A percentile compares a stretch with the other conserved stretches of the same genome.
These are phyloP conservation scores for Passerina amoena DNA, from an alignment of 2,113 vertebrate genomes.

Conservation along the genomic window DNA sequence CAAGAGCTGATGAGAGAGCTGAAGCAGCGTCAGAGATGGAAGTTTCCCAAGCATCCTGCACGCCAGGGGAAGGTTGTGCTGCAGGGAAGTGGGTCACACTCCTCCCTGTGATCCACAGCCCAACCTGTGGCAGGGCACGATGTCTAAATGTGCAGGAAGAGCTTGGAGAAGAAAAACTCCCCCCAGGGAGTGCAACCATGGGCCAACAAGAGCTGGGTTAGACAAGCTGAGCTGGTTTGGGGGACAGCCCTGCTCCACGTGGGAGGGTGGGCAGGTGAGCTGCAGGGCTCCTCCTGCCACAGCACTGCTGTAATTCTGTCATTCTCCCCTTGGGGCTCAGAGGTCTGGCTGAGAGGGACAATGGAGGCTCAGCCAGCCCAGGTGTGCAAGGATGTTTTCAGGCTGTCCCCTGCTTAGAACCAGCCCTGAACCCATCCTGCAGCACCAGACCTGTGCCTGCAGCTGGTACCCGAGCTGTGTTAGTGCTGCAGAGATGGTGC, in stretches of 20 bases:
- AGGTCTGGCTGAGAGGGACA: neutral
- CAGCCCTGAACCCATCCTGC: neutral
- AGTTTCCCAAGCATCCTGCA: neutral
- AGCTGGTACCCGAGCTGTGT: neutral
- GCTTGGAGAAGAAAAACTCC: neutral
- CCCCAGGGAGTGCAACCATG: neutral
- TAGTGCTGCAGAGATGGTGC: neutral
- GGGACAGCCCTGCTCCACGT: neutral
- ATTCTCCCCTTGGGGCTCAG: neutral
- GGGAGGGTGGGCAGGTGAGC: neutral
- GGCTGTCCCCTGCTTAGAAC: neutral
- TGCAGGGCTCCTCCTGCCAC: neutral
- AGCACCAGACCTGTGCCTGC: neutral
- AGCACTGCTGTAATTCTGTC: neutral
- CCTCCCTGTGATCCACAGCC: neutral
- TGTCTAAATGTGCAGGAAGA: neutral
- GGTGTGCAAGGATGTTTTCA: neutral
- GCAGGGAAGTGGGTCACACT: neutral
- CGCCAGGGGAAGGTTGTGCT: neutral
- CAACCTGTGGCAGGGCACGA: fast-evolving
- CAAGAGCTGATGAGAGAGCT: neutral
- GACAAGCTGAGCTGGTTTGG: neutral
- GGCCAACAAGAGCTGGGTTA: neutral
- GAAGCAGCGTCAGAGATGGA: neutral
- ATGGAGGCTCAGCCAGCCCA: neutral